phyloP scores from a whole-genome alignment of 1,140 invertebrate genomes.

The Drosophila kepulauana region DNA sequence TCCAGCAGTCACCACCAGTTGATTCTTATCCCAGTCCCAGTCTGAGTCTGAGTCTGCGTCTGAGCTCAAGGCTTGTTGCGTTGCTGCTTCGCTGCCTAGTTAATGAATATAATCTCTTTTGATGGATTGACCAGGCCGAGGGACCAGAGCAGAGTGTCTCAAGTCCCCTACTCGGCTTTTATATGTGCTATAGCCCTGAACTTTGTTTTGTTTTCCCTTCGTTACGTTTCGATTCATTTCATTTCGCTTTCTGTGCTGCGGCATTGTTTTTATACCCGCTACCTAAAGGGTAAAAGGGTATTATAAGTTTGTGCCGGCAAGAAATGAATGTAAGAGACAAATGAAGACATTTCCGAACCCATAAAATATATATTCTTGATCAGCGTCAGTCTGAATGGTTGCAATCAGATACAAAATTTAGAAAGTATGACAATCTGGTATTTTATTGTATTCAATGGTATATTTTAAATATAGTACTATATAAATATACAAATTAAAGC shows the following conservation, averaged over 20 bases:
- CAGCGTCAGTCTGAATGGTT: too few relatives aligned
- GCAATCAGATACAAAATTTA: too few relatives aligned
- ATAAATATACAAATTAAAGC: too few relatives aligned
- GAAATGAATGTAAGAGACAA: too few relatives aligned
- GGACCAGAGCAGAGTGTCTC: conserved; percentile 10
- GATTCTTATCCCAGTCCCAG: conserved; percentile 2
- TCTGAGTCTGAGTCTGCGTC: conserved; percentile 2
- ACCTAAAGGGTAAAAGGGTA: too few relatives aligned
- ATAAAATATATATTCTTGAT: too few relatives aligned
- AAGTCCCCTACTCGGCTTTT: conserved; percentile 16
- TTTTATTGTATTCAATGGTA: too few relatives aligned
- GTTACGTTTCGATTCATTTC: conserved; percentile 45
- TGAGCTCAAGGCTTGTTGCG: conserved; percentile 23
- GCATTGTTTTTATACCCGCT: conserved; percentile 47
- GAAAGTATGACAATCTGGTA: too few relatives aligned
- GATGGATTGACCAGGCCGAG: conserved; percentile 74
- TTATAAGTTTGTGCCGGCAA: too few relatives aligned
- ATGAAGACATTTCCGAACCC: too few relatives aligned
- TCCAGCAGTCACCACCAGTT: conserved; percentile 50
- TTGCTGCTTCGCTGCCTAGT: conserved; percentile 58
- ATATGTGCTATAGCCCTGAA: conserved; percentile 19
- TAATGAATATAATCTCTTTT: conserved; percentile 82
- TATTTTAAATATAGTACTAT: too few relatives aligned
- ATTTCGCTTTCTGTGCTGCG: conserved; percentile 55
- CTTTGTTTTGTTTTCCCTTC: conserved; percentile 53